Base-by-base conservation (phyloP, 2,797 vertebrate genomes). In the Cuculus canorus region DNA sequence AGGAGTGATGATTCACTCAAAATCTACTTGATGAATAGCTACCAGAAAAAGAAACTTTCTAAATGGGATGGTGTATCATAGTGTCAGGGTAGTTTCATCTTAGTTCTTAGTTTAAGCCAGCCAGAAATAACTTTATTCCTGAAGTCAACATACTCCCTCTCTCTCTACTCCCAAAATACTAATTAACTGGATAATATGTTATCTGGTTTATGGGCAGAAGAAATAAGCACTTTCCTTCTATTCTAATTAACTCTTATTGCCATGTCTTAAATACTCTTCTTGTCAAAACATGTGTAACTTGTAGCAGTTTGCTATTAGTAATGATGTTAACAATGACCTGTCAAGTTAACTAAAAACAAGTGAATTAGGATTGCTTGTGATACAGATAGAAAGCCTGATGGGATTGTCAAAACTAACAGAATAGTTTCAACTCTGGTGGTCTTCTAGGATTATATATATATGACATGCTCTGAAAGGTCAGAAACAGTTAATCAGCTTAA, bases 361-460 rank as follows among this genome's bases (percentile, higher is more conserved):
- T 33, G 68, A 89, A 82, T 93, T 95, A 92, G 72, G 86, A 81
- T 96, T 95, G 82, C 43, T 73, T 96, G 86, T 70, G 96, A 90
- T 95, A 92, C 60, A 82, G 94, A 97, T 68, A 86, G 82, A 95
- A 98, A 97, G 86, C 61, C 96, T 96, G 82, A 59, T 90, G 93
- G 92, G 95, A 84, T 91, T 71, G 92, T 97, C 97, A 94, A 96
- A 97, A 97, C 93, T 97, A 97, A 96, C 88, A 95, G 93, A 92
- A 86, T 54, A 86, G 88, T 96, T 96, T 96, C 97, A 94, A 97
- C 91, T 92, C 90, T 82, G 97, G 97, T 97, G 96, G 96, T 97
- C 95, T 92, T 92, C 72, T 61, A 92, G 91, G 95, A 94, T 96
- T 96, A 85, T 96, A 88, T 85, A 86, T 96, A 88, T 85, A 86